Evolutionary conservation across 2,113 vertebrate species (phyloP).

Genomic region (Gobius niger): DNA sequence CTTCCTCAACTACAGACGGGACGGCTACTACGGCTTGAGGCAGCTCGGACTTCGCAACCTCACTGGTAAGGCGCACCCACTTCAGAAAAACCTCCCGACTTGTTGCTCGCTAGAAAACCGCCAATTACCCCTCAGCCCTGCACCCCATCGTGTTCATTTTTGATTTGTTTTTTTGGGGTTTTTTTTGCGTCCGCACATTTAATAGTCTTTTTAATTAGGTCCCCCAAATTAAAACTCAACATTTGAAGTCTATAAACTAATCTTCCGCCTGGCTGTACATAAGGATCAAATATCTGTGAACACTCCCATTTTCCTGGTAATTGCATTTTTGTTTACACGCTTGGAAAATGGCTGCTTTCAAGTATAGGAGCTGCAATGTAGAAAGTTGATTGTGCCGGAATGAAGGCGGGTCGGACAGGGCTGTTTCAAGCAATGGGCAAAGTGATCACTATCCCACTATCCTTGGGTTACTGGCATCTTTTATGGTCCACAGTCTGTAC

Average conservation of each 20-base stretch:
- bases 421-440: too few relatives aligned
- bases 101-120: neutral
- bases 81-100: neutral
- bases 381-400: neutral
- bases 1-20: conserved; percentile 96
- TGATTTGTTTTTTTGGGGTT: conserved; percentile 37
- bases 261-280: conserved; percentile 31
- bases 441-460: too few relatives aligned
- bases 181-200: conserved; percentile 40
- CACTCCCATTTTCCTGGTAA: conserved; percentile 52
- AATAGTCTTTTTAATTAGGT: conserved; percentile 58
- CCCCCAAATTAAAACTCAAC: conserved; percentile 43
- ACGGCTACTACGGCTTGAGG: conserved; percentile 88
- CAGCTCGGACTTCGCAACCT: conserved; percentile 93
- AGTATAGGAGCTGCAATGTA: too few relatives aligned
- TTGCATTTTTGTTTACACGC: conserved; percentile 60
- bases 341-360: conserved; percentile 23
- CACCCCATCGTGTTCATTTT: conserved; percentile 22
- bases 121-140: neutral
- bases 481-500: neutral
- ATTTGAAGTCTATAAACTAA: conserved; percentile 54
- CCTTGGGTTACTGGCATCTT: neutral
- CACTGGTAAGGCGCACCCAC: conserved; percentile 78
- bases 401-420: neutral
- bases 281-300: conserved; percentile 50